Percentiles rank a stretch among this genome's conserved stretches.
Conservation (phyloP, 2,797 vertebrate species). For the Aplochiton taeniatus region DNA sequence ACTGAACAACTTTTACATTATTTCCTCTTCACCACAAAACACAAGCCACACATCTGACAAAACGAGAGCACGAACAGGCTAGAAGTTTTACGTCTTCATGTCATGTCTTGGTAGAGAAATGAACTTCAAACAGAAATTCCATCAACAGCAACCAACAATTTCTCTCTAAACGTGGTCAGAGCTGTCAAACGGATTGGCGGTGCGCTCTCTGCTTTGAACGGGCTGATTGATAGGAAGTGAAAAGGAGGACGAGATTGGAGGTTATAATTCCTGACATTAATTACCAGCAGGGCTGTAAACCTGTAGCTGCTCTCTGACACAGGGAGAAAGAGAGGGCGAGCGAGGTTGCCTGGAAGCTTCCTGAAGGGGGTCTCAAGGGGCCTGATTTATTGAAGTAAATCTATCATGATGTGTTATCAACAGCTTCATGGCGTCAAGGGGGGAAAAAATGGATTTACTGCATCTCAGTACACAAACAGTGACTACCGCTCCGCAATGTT, state of each 20-base stretch:
- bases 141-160: conserved; percentile 26
- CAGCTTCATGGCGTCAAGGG: conserved; percentile 28
- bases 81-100: conserved; percentile 19
- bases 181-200: conserved; percentile 48
- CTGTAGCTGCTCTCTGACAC: conserved; percentile 44
- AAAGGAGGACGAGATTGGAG: conserved; percentile 39
- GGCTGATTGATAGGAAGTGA: conserved; percentile 64
- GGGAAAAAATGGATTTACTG: conserved; percentile 28
- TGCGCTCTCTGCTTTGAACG: conserved; percentile 32
- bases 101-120: conserved; percentile 19
- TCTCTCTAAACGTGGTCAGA: conserved; percentile 12
- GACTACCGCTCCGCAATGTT: no score
- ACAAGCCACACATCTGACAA: no score
- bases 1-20: no score
- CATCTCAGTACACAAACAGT: not conserved
- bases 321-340: conserved; percentile 45
- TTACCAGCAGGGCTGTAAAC: conserved; percentile 64
- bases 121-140: conserved; percentile 39
- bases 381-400: conserved; percentile 61
- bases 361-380: conserved; percentile 34
- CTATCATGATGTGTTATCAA: conserved; percentile 50
- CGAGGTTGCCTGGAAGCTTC: conserved; percentile 37
- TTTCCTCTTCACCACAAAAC: no score
- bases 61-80: no score
- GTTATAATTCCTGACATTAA: conserved; percentile 67